A percentile compares a stretch with the other conserved stretches of the same genome.
phyloP scores from a whole-genome alignment of 2,797 vertebrate genomes.

The Setipinna tenuifilis region DNA sequence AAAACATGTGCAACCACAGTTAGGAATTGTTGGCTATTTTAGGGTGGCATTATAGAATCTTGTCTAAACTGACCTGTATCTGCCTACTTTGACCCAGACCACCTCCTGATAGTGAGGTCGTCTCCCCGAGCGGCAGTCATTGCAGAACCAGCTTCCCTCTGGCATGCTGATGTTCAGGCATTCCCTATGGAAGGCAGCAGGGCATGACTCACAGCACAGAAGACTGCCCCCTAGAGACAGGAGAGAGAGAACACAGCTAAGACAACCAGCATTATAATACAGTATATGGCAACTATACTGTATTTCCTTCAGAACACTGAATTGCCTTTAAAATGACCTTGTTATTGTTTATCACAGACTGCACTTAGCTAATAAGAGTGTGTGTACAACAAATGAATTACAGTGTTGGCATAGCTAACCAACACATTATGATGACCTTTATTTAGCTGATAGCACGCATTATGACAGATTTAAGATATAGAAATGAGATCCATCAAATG shows the following conservation, averaged over 20 bases:
- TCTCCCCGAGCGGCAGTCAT: constrained; percentile 96
- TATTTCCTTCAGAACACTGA: too few relatives aligned
- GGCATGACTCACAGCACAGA: constrained; percentile 96
- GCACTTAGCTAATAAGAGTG: too few relatives aligned
- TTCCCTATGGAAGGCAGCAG: constrained; percentile 95
- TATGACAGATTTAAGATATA: too few relatives aligned
- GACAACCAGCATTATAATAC: not conserved
- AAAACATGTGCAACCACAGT: not conserved
- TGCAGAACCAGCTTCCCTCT: constrained; percentile 98
- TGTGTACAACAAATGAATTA: too few relatives aligned
- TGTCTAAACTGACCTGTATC: constrained; percentile 87
- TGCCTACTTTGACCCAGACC: constrained; percentile 97
- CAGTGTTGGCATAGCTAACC: too few relatives aligned
- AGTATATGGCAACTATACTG: not conserved
- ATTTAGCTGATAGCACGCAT: too few relatives aligned
- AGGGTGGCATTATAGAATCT: not conserved
- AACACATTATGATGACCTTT: too few relatives aligned
- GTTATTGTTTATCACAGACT: too few relatives aligned
- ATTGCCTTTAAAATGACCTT: too few relatives aligned
- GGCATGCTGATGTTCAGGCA: constrained; percentile 98
- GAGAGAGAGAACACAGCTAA: not conserved
- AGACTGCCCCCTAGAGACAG: constrained; percentile 88
- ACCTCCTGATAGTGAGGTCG: constrained; percentile 95
- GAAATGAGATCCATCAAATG: too few relatives aligned
- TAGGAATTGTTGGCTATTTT: not conserved